Base-by-base conservation (phyloP, 2,113 vertebrate species). In the Semnornis frantzii region DNA sequence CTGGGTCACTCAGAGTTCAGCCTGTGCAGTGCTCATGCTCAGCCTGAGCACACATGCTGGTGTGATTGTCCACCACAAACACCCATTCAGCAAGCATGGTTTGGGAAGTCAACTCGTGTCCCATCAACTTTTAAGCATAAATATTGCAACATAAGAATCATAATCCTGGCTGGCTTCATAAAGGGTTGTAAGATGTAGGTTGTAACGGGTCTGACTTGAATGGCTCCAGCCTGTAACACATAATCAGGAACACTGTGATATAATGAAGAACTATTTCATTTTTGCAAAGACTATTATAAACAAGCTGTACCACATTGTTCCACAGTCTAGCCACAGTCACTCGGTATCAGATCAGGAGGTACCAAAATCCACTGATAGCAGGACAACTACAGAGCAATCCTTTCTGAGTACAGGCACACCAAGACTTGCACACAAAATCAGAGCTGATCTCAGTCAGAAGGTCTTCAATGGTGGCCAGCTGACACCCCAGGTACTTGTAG, bases 1-100 rank as follows among this genome's bases (percentile, higher is more conserved):
- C 46, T n/a, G 44, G 98, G 97, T 98, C 97, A 97, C 95, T 63
- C 33, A 87, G 95, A 97, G 98, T 98, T 98, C 97, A 97, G 93
- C 30, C 1, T 13, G 73, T 18, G 83, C 92, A 16, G 33, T 95
- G 94, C 94, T 90, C 39, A 57, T 42, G 86, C 69, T 84, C 78
- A n/a, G 87, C 21, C 1, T 9, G n/a, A 95, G 85, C 76, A 31
- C 87, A 31, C 76, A 12, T 37, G 59, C 93, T 60, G 94, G 86
- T 83, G 44, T 1, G 17, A 66, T 17, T n/a, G 65, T 30, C 72
- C 95, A 59, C 86, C 62, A 1, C 27, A 72, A 89, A 68, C 81
- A 80, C 10, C 62, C 72, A n/a, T 27, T 25, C 77, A 9, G 19
- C 39, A 48, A 52, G 65, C 68, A 59, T 48, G n/a, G 68, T 70